phyloP scores from a whole-genome alignment of 2,113 vertebrate genomes.

The Tympanuchus pallidicinctus region DNA sequence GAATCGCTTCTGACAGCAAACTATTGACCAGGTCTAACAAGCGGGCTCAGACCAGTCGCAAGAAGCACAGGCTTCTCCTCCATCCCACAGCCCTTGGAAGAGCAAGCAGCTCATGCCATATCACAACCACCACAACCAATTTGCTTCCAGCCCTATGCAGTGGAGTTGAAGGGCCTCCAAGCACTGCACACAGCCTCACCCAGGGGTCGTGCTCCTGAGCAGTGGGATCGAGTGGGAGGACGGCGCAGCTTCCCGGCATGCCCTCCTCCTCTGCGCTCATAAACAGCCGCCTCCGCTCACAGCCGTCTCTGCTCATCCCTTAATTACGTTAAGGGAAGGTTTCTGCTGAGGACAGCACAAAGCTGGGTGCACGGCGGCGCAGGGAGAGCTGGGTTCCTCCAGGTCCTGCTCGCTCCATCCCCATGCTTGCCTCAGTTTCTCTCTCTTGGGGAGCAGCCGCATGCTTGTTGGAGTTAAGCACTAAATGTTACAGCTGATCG shows the following conservation, averaged over 20 bases:
- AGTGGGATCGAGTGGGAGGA: neutral
- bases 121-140: neutral
- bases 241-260: slow-evolving; percentile 24
- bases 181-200: accelerated
- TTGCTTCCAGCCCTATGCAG: neutral
- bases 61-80: neutral
- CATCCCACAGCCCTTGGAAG: accelerated
- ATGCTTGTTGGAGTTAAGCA: neutral
- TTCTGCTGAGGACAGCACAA: slow-evolving; percentile 46
- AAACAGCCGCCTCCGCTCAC: neutral
- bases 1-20: slow-evolving; percentile 52
- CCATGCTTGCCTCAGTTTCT: neutral
- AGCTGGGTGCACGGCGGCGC: neutral
- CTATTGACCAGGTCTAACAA: slow-evolving; percentile 66
- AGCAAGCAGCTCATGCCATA: neutral
- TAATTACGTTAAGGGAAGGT: slow-evolving; percentile 45
- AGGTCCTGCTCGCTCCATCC: neutral
- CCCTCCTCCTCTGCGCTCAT: neutral
- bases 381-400: accelerated
- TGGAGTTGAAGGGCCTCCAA: neutral
- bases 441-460: neutral
- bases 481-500: neutral
- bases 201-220: neutral
- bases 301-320: slow-evolving; percentile 17
- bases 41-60: neutral